Evolutionary conservation across 2,797 vertebrate species (phyloP), one percentile per base, ranked within the genome.

Genomic region (Lates japonicus): DNA sequence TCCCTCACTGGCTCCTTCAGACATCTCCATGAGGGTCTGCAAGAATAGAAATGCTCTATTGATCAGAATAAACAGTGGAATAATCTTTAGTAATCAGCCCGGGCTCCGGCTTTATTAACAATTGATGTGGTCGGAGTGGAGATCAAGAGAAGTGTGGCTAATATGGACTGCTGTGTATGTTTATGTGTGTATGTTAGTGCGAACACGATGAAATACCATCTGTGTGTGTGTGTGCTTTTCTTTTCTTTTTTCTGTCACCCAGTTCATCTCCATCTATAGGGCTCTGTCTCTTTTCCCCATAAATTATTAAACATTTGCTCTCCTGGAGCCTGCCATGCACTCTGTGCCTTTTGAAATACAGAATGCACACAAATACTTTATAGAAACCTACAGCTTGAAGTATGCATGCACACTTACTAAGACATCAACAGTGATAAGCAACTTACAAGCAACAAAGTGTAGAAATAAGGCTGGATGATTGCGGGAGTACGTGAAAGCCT

Each of bases 11-110:
- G 37, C 77, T 78, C 80, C 88, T 90, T 92, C 87, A 92, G 82
- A 91, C 79, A 87, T 89, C 70, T 89, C 84, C 39, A 52, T 3
- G 64, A 69, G 83, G 90, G 78, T 88, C 90, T 88, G 82, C 81
- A 87, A 89, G 90, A 87, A 90, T 78, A 90, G 91, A 86, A 90
- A 90, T 86, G 86, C 89, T 88, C 76, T 93, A 94, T 94, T 94
- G 93, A 94, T 94, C 92, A 93, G 92, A 97, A 97, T 96, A 97
- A 97, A 97, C 96, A 97, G 96, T 94, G 95, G 97, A 96, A 97
- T 97, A 97, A 97, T 97, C 96, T 97, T 97, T 97, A 92, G 88
- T 94, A 97, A 97, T 97, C 96, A 96, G 95, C 94, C 93, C 81
- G 93, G 91, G 90, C 95, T 94, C 92, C 88, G 90, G 96, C 96